Base-by-base conservation (phyloP, 35 echinoderm and acorn worm species). In the Ophiothrix spiculata region DNA sequence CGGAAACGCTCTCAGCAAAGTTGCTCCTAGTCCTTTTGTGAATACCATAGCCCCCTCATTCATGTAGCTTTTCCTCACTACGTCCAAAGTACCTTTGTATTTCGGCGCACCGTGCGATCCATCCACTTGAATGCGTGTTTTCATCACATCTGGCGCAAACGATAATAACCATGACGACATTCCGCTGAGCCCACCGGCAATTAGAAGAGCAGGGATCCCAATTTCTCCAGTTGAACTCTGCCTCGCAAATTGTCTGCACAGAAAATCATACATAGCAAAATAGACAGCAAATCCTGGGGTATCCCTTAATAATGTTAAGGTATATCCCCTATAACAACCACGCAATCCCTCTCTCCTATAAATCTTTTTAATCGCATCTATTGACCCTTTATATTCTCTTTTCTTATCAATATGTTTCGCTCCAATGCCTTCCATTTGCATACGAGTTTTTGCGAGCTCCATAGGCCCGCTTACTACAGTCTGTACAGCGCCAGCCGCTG, bases 361-460 rank as follows among this genome's bases (percentile, higher is more conserved):
- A 31, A 91, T 94, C 37, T 88, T 86, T 37, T 75, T 73, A 4
- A 93, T 38, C 8, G 91, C 88, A 73, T 93, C 83, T 0, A 98
- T n/a, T 0, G 91, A 98, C 11, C 91, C 91, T 64, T 64, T 86
- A 74, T 90, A 94, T 31, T 87, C 42, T 15, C 85, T 82, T 37
- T 84, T 56, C 13, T 74, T 82, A 23, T 80, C 39, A 36, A 89
- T 75, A 36, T 94, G 38, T 36, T 39, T 89, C 33, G 86, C 87
- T 34, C 86, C 95, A 23, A 87, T 77, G 6, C 91, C 96, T 84
- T 94, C 85, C 77, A 94, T 85, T 64, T 99, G 96, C 77, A 99
- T 88, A 32, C 91, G 56, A 25, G 80, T 93, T 56, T 99, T 99
- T 69, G 92, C 96, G 10, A 99, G 96, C 73, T 99, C 96, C 96